Percentiles rank a stretch among this genome's conserved stretches.
These are phyloP conservation scores for Dipus sagitta DNA, from an alignment of 2,797 vertebrate species.

Conservation along the genomic window DNA sequence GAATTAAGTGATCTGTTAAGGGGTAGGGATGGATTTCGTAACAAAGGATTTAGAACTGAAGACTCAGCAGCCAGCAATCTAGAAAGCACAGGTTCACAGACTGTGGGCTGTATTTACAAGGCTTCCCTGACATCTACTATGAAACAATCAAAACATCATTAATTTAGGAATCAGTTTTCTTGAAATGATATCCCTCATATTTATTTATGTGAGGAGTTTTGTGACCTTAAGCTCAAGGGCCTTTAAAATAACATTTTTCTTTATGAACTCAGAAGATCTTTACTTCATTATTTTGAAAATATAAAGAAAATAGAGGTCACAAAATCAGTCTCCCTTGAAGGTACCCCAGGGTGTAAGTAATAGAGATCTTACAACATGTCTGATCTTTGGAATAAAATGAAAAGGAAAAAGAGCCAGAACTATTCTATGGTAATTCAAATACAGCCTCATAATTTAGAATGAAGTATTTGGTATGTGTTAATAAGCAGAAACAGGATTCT, in stretches of 20 bases:
- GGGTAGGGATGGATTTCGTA: background rate
- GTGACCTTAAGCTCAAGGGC: background rate
- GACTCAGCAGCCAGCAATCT: background rate
- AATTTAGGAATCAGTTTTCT: conserved; percentile 28
- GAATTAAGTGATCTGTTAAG: background rate
- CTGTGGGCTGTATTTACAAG: background rate
- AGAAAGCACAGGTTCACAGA: background rate
- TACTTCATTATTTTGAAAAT: conserved; percentile 61
- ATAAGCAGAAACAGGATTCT: conserved; percentile 29
- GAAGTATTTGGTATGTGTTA: conserved; percentile 36
- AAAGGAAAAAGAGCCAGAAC: background rate
- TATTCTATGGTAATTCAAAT: conserved; percentile 36
- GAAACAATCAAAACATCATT: conserved; percentile 4
- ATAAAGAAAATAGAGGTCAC: conserved; percentile 41
- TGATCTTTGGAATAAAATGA: conserved; percentile 38
- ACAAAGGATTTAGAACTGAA: background rate
- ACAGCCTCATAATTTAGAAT: conserved; percentile 24
- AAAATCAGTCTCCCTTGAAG: background rate
- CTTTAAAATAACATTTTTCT: conserved; percentile 27
- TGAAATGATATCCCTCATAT: background rate
- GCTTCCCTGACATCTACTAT: background rate
- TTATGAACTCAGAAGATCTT: conserved; percentile 52
- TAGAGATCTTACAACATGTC: conserved; percentile 21
- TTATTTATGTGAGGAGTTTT: conserved; percentile 39
- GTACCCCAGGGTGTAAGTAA: background rate